Base-by-base conservation (phyloP, 2,797 vertebrate genomes). In the Poecilia picta region DNA sequence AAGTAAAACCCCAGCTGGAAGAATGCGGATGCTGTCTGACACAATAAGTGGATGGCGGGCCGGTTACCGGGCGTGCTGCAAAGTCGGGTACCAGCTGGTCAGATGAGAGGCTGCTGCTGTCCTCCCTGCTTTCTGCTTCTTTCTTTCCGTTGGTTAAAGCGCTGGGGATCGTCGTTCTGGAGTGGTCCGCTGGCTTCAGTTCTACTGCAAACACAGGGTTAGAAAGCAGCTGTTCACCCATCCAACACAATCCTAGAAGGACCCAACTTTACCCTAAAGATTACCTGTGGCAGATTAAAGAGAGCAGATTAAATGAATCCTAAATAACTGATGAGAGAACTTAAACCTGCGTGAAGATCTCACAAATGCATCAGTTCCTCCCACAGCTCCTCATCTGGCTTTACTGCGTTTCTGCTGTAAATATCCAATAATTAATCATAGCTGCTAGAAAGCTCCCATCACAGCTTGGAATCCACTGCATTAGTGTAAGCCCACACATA, bases 31-130 rank as follows among this genome's bases (percentile, higher is more conserved):
- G 73, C 3, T 59, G 23, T 83, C 79, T 72, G 70, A 75, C 57
- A 79, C 49, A 72, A 59, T 75, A 51, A 31, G 62, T 1, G 31
- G 43, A 70, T 72, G 8, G 25, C 8, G 33, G 78, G 78, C 28
- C 36, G 81, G 74, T 94, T 92, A 96, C 96, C 93, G 72, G 89
- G 13, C 83, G 88, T 20, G 83, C 82, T 57, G 92, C 88, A 64
- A 90, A 90, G 85, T 95, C 92, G n/a, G 95, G 94, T 55, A 94
- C 92, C 88, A 95, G 78, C 86, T 96, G 95, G 92, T 96, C 94
- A 16, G 93, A 89, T 1, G 85, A 90, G 36, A 90, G 74, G 20
- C 88, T 74, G 36, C 83, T 84, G 70, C 95, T 94, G 81, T 93
- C 93, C 1, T 46, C 81, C 77, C 91, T 91, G 80, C 59, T 86